Percentiles rank a stretch among this genome's conserved stretches.
phyloP scores from a whole-genome alignment of 64 coral and sea anemone species.

The Montipora foliosa region DNA sequence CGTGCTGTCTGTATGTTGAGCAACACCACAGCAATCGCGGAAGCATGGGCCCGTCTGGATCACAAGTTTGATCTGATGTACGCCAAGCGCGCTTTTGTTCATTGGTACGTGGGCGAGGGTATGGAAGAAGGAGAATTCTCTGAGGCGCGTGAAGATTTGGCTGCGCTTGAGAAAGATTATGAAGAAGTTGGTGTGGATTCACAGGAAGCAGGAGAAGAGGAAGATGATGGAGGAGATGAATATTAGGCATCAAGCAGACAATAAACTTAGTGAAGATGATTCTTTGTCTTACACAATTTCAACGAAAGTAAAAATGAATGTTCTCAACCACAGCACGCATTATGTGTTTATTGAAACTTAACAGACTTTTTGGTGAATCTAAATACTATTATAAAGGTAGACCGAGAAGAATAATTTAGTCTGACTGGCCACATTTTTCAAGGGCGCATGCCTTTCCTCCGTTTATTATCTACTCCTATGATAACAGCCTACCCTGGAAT shows the following conservation, averaged over 20 bases:
- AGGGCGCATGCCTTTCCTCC: too few species aligned
- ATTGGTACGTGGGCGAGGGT: constrained; percentile 52
- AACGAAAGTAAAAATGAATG: too few species aligned
- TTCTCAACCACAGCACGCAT: too few species aligned
- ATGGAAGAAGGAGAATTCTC: constrained; percentile 60
- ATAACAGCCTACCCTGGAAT: too few species aligned
- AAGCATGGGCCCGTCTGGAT: constrained; percentile 52
- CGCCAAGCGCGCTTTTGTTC: constrained; percentile 43
- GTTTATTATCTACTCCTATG: too few species aligned
- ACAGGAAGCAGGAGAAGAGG: constrained; percentile 16
- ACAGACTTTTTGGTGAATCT: too few species aligned
- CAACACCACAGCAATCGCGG: constrained; percentile 50
- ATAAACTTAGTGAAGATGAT: background rate
- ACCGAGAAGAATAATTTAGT: too few species aligned
- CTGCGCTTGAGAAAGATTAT: constrained; percentile 44
- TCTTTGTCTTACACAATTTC: background rate
- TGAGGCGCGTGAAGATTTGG: constrained; percentile 53
- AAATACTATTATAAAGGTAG: too few species aligned
- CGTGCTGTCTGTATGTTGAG: constrained; percentile 48
- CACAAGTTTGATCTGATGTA: constrained; percentile 61
- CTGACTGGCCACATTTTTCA: too few species aligned
- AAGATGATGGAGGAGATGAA: constrained; percentile 30
- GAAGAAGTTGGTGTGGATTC: constrained; percentile 53
- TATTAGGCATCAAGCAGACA: background rate
- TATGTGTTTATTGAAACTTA: too few species aligned